phyloP scores from a whole-genome alignment of 2,113 vertebrate species.

The Ceyx margarethae region DNA sequence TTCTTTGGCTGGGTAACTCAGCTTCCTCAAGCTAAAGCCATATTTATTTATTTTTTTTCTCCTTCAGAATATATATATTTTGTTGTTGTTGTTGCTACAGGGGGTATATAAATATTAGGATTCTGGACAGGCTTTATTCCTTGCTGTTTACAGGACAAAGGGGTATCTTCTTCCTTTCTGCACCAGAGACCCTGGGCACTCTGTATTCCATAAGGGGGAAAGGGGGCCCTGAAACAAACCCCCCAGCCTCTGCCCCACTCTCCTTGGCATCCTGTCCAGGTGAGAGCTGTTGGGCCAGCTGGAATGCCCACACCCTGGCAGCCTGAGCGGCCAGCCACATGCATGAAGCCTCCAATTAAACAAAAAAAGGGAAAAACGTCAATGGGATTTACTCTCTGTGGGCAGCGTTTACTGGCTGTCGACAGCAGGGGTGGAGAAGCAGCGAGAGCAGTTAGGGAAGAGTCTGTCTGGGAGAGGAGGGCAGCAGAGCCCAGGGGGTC shows the following conservation, averaged over 20 bases:
- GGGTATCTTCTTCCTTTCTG: neutral
- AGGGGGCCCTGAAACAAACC: too few relatives aligned
- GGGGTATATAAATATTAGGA: neutral
- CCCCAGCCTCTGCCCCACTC: too few relatives aligned
- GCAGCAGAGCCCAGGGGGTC: neutral
- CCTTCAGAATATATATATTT: neutral
- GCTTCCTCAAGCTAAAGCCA: neutral
- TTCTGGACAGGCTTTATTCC: neutral
- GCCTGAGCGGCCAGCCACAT: neutral
- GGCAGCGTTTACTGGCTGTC: neutral
- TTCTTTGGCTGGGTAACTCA: neutral
- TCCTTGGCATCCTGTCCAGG: fast-evolving
- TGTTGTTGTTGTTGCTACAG: neutral
- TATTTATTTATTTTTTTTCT: neutral
- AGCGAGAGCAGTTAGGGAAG: neutral
- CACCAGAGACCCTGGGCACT: too few relatives aligned
- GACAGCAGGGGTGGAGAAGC: neutral
- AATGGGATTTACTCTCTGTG: neutral
- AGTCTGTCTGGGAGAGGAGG: neutral
- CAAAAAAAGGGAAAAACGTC: neutral
- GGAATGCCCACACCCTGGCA: fast-evolving
- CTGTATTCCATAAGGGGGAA: neutral
- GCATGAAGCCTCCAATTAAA: neutral
- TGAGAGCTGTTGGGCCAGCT: neutral
- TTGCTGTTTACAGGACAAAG: neutral